Conservation (phyloP, 2,113 vertebrate genomes). For the Patagioenas fasciata region DNA sequence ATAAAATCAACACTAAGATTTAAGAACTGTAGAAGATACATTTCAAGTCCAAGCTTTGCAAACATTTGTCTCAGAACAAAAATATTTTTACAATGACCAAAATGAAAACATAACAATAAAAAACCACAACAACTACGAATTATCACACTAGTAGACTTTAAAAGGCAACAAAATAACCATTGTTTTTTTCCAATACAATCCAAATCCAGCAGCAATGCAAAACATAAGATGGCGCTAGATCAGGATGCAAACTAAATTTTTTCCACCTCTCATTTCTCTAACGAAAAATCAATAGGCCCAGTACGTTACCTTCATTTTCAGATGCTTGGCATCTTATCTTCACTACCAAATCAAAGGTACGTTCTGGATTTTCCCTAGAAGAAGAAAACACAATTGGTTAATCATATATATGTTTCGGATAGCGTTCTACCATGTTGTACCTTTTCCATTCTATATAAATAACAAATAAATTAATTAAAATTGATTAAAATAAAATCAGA, state of each 20-base stretch:
- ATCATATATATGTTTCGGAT: neutral
- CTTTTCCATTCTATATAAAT: neutral
- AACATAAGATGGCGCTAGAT: neutral
- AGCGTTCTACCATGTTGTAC: neutral
- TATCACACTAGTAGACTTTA: neutral
- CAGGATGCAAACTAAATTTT: neutral
- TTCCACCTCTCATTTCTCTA: neutral
- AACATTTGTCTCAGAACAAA: neutral
- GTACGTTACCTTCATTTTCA: constrained; percentile 88
- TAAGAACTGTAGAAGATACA: neutral
- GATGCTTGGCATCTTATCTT: constrained; percentile 89
- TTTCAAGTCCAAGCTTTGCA: neutral
- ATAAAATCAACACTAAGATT: neutral
- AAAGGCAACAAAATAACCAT: neutral
- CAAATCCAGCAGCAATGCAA: neutral
- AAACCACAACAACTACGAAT: neutral
- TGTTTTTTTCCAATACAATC: neutral
- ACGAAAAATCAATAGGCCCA: neutral
- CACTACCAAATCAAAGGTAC: constrained; percentile 93
- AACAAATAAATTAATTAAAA: neutral
- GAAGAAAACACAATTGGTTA: constrained; percentile 31
- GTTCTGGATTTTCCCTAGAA: constrained; percentile 91
- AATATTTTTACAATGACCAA: neutral
- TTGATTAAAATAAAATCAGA: neutral
- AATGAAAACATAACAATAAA: neutral